Percentiles rank a stretch among this genome's conserved stretches.
phyloP scores from a whole-genome alignment of 2,113 vertebrate species.

The Brachionichthys hirsutus region DNA sequence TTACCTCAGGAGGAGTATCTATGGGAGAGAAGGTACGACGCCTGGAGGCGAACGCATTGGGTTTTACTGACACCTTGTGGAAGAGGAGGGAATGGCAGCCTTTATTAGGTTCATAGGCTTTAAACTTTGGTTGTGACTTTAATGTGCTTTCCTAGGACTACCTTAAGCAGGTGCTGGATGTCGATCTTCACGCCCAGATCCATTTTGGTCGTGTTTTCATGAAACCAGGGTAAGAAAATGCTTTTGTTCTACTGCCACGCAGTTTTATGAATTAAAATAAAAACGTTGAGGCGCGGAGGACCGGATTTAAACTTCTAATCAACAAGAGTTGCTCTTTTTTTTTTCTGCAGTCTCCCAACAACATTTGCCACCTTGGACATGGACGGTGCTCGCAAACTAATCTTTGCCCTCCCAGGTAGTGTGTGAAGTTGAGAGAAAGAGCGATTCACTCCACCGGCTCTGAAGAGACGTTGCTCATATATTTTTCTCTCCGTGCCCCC shows the following conservation, averaged over 20 bases:
- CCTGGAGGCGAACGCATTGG: constrained; percentile 1
- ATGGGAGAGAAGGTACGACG: constrained; percentile 95
- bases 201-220: constrained; percentile 99
- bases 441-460: constrained; percentile 42
- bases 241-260: constrained; percentile 1
- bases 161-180: constrained; percentile 99
- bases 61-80: constrained; percentile 69
- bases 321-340: background rate
- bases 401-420: constrained; percentile 99
- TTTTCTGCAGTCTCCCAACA: constrained; percentile 87
- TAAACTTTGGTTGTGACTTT: background rate
- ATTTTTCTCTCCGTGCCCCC: constrained; percentile 24
- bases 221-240: constrained; percentile 95
- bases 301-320: background rate
- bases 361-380: constrained; percentile 99
- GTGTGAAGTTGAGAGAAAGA: constrained; percentile 81
- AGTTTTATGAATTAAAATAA: no score
- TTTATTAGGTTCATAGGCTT: background rate
- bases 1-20: constrained; percentile 98
- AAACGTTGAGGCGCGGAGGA: background rate
- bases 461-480: constrained; percentile 64
- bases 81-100: background rate
- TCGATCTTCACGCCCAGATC: constrained; percentile 98
- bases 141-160: constrained; percentile 86
- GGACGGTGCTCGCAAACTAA: constrained; percentile 97